Conservation (phyloP, 2,888 invertebrate genomes). For the Dynastes grantii region DNA sequence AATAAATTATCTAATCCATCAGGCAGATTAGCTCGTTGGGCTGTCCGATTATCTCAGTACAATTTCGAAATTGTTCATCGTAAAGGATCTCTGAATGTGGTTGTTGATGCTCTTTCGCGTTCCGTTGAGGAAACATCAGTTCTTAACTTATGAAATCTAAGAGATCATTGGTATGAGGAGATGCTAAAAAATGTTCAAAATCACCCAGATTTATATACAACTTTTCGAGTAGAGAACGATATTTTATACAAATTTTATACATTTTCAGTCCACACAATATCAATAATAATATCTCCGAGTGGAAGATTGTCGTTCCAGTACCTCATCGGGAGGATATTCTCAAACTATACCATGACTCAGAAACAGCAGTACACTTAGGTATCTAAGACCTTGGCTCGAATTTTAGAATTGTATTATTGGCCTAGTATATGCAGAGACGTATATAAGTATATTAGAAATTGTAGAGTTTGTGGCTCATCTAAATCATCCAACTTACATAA, state of each 20-base stretch:
- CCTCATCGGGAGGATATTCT: not conserved
- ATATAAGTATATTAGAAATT: not conserved
- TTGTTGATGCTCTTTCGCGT: too few relatives aligned
- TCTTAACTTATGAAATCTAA: too few relatives aligned
- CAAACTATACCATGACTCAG: not conserved
- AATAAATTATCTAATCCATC: too few relatives aligned
- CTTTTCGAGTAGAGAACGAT: not conserved
- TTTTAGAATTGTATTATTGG: conserved; percentile 16
- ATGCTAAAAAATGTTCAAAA: too few relatives aligned
- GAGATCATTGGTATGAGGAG: too few relatives aligned
- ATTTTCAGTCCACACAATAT: not conserved
- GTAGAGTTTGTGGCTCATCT: not conserved
- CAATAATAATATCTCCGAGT: not conserved
- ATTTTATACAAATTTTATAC: not conserved
- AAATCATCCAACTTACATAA: not conserved
- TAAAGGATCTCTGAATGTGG: too few relatives aligned
- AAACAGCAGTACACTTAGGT: not conserved
- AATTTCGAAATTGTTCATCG: too few relatives aligned
- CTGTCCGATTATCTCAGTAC: too few relatives aligned
- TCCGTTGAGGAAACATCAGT: too few relatives aligned
- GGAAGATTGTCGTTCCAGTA: not conserved
- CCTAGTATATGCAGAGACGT: not conserved
- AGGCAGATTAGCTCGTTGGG: too few relatives aligned
- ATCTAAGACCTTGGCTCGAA: not conserved
- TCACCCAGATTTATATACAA: not conserved